phyloP scores from a whole-genome alignment of 1,140 invertebrate species.

The Eciton burchellii region DNA sequence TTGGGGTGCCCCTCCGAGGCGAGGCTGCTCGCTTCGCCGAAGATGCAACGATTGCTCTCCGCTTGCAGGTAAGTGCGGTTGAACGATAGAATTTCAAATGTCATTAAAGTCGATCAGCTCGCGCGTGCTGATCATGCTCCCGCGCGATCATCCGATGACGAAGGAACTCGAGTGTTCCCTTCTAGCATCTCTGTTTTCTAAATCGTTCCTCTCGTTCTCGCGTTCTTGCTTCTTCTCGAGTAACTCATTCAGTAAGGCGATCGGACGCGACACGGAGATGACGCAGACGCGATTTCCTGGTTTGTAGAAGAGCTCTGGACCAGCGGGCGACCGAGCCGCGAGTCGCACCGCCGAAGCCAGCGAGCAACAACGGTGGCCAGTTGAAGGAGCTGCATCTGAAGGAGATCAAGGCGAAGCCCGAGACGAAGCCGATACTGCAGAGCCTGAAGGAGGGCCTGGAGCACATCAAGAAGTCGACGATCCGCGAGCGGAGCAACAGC shows the following conservation, averaged over 20 bases:
- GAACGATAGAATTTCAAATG: too few species aligned
- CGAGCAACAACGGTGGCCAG: slow-evolving; percentile 69
- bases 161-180: too few species aligned
- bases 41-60: slow-evolving; percentile 83
- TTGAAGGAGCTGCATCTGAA: slow-evolving; percentile 82
- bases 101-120: too few species aligned
- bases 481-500: slow-evolving; percentile 80
- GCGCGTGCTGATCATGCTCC: too few species aligned
- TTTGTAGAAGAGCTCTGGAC: slow-evolving; percentile 82
- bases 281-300: slow-evolving; percentile 8
- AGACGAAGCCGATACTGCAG: slow-evolving; percentile 82
- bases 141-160: too few species aligned
- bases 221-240: not conserved
- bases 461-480: slow-evolving; percentile 82
- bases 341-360: slow-evolving; percentile 81
- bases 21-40: slow-evolving; percentile 81
- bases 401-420: slow-evolving; percentile 82
- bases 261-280: not conserved
- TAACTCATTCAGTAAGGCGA: not conserved
- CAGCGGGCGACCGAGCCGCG: slow-evolving; percentile 83
- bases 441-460: slow-evolving; percentile 82
- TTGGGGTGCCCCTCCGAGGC: slow-evolving; percentile 82
- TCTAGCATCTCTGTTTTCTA: too few species aligned
- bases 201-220: too few species aligned
- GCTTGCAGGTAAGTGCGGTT: slow-evolving; percentile 81